Evolutionary conservation across 1,140 invertebrate genomes (phyloP).

Genomic region (Pentalonia nigronervosa): DNA sequence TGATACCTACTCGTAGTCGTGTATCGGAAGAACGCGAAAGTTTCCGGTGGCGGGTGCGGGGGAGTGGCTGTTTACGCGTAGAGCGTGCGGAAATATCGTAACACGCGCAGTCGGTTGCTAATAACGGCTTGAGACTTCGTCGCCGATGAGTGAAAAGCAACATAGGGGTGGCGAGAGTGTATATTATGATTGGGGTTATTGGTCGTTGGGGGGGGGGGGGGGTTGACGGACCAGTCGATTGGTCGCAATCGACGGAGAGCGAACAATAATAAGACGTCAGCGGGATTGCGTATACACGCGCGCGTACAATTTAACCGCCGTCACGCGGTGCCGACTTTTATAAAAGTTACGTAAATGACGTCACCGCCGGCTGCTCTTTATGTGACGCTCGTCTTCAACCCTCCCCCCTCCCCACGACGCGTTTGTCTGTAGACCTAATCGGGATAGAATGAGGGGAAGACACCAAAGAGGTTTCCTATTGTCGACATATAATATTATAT

Average conservation of each 20-base stretch:
- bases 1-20: too few relatives aligned
- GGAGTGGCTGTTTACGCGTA: too few relatives aligned
- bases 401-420: not conserved
- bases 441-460: not conserved
- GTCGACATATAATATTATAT: not conserved
- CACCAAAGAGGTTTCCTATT: not conserved
- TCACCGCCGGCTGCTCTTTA: slow-evolving; percentile 49
- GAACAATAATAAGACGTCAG: not conserved
- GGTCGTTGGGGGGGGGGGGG: not conserved
- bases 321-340: slow-evolving; percentile 38
- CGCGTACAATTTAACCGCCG: not conserved
- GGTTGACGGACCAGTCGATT: not conserved
- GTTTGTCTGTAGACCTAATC: not conserved
- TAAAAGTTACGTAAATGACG: slow-evolving; percentile 51
- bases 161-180: not conserved
- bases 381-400: not conserved
- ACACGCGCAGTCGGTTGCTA: not conserved
- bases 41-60: not conserved
- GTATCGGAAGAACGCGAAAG: not conserved
- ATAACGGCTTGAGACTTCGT: not conserved
- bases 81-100: not conserved
- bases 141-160: not conserved
- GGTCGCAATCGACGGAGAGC: not conserved
- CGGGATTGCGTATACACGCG: not conserved
- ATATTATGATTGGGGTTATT: too few relatives aligned